Conservation (phyloP, 2,888 invertebrate species). For the Sinotaia quadrata region DNA sequence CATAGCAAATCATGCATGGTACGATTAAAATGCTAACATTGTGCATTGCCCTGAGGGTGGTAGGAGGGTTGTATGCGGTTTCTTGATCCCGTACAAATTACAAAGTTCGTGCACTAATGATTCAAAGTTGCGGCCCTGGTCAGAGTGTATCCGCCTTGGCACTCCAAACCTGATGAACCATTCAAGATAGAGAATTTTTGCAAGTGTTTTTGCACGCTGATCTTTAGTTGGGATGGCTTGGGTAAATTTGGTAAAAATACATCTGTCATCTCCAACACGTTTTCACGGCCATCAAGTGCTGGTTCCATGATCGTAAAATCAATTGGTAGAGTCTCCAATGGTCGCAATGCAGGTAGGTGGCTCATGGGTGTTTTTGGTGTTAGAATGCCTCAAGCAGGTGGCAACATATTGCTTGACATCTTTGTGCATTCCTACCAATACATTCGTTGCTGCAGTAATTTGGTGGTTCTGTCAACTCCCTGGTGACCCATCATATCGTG, state of each 20-base stretch:
- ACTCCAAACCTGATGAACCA: no score
- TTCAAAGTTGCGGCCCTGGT: conserved; percentile 44
- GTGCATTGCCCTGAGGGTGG: conserved; percentile 42
- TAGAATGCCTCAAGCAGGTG: conserved; percentile 21
- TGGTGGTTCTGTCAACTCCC: no score
- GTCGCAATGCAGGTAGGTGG: conserved; percentile 33
- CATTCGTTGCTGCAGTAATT: no score
- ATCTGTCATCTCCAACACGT: conserved; percentile 48
- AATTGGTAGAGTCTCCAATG: conserved; percentile 42
- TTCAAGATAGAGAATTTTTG: conserved; percentile 39
- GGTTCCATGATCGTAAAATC: conserved; percentile 44
- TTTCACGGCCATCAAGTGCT: conserved; percentile 36
- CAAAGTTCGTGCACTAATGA: conserved; percentile 35
- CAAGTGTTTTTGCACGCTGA: conserved; percentile 41
- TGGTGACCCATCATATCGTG: no score
- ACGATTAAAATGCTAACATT: conserved; percentile 47
- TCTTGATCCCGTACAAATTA: conserved; percentile 35
- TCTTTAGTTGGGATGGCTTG: conserved; percentile 42
- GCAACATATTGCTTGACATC: conserved; percentile 38
- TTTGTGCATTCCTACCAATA: conserved; percentile 42
- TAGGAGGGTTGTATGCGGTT: conserved; percentile 42
- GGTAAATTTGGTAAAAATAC: conserved; percentile 45
- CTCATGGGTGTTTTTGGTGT: conserved; percentile 23
- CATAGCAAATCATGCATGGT: no score
- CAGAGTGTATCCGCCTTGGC: conserved; percentile 40